These are phyloP conservation scores for Mobula hypostoma DNA, from an alignment of 2,113 vertebrate genomes.

Conservation along the genomic window DNA sequence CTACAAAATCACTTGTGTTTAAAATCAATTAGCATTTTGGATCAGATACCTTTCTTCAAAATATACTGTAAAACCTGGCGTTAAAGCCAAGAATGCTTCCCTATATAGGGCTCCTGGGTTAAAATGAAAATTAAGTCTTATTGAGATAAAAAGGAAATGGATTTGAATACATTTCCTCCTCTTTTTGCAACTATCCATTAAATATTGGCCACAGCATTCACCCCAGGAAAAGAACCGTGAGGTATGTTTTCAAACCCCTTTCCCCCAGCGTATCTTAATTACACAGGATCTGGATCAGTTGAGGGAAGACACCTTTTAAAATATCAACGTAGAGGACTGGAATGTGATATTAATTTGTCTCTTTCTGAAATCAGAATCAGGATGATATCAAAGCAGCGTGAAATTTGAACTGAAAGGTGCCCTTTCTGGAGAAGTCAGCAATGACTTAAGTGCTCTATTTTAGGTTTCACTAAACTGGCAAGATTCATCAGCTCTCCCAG, in stretches of 20 bases:
- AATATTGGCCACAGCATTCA: neutral
- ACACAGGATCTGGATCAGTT: neutral
- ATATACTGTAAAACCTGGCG: neutral
- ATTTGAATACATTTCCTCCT: neutral
- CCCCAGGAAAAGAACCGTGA: neutral
- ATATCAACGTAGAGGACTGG: neutral
- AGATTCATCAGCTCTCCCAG: constrained; percentile 46
- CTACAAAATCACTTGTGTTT: too few relatives aligned
- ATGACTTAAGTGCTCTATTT: constrained; percentile 52
- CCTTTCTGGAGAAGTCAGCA: constrained; percentile 45
- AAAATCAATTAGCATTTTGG: too few relatives aligned
- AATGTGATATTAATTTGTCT: neutral
- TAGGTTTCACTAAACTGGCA: constrained; percentile 45
- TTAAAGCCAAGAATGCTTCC: neutral
- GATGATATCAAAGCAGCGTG: constrained; percentile 40
- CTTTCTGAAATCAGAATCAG: constrained; percentile 22
- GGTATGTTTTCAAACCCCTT: neutral
- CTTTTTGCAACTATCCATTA: neutral
- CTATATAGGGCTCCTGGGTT: neutral
- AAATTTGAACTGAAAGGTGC: constrained; percentile 52
- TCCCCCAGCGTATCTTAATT: neutral
- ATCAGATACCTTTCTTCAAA: too few relatives aligned
- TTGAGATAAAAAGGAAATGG: neutral
- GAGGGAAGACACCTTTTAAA: neutral
- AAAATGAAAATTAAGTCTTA: neutral